Evolutionary conservation across 1,140 invertebrate genomes (phyloP), one percentile per base, ranked within the genome.

Genomic region (Zaprionus vittiger): DNA sequence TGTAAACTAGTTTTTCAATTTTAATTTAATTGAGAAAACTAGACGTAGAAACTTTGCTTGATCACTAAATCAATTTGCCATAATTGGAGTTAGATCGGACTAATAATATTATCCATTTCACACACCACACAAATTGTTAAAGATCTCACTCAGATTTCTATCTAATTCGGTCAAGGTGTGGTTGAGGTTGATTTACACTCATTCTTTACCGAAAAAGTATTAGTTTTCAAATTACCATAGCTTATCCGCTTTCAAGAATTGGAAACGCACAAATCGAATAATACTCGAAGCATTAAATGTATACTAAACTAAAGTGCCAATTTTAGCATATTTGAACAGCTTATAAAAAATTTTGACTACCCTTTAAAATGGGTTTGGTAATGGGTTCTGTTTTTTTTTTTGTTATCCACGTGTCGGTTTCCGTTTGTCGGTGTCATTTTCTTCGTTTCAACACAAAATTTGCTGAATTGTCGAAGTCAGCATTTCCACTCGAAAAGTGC

Each of bases 361-460:
- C n/a, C n/a, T 28, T 4, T 31, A 62, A 20, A n/a, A 49, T 62
- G 41, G 17, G 47, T 52, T 52, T 52, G 47, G 47, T 52, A 52
- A 14, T 24, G 47, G 20, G 22, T 49, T 17, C n/a, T 44, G 2
- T 44, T 22, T 52, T 49, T 20, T 49, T 20, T 52, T 52, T 52
- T 52, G 20, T 24, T 11, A 38, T 62, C 15, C 15, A 67, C 64
- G 55, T 57, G 26, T 57, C 64, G 55, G 54, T 67, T 67, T 67
- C 64, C 64, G 64, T 59, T 67, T 59, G 38, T 38, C 44, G 64
- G 64, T 67, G 64, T 67, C 64, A 59, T 67, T 34, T 67, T 67
- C 56, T 67, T 47, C 1, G 54, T 31, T 57, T 67, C 64, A 67
- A 67, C 64, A 67, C 20, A 59, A 67, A 67, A 57, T 57, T 55